Conservation (phyloP, 2,888 invertebrate species). For the Yponomeuta evonymella region DNA sequence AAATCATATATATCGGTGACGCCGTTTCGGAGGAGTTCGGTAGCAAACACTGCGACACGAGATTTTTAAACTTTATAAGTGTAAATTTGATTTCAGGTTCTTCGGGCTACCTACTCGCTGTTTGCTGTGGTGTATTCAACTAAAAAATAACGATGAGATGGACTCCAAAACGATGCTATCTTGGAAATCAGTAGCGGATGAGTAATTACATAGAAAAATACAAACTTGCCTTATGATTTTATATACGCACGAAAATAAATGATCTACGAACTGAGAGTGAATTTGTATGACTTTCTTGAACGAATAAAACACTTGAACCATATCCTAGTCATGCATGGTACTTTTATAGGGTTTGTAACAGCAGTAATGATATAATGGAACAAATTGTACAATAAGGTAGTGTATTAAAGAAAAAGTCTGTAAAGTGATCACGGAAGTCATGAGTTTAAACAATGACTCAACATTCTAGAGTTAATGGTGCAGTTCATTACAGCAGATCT, state of each 20-base stretch:
- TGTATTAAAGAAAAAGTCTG: neutral
- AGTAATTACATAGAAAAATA: no score
- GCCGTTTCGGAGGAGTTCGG: no score
- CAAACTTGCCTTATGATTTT: no score
- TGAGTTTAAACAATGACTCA: neutral
- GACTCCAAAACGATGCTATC: no score
- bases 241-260: no score
- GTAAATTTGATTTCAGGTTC: constrained; percentile 11
- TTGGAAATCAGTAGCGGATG: no score
- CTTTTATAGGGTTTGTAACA: neutral
- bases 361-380: neutral
- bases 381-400: neutral
- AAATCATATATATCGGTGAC: no score
- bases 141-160: neutral
- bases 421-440: neutral
- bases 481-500: neutral
- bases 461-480: neutral
- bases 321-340: neutral
- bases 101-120: constrained; percentile 13
- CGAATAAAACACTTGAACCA: neutral
- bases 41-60: no score
- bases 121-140: constrained; percentile 12
- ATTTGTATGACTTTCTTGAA: neutral
- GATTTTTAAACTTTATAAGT: no score
- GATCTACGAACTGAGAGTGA: no score